These are phyloP conservation scores for Drosophila funebris DNA, from an alignment of 1,140 invertebrate species.

Conservation along the genomic window DNA sequence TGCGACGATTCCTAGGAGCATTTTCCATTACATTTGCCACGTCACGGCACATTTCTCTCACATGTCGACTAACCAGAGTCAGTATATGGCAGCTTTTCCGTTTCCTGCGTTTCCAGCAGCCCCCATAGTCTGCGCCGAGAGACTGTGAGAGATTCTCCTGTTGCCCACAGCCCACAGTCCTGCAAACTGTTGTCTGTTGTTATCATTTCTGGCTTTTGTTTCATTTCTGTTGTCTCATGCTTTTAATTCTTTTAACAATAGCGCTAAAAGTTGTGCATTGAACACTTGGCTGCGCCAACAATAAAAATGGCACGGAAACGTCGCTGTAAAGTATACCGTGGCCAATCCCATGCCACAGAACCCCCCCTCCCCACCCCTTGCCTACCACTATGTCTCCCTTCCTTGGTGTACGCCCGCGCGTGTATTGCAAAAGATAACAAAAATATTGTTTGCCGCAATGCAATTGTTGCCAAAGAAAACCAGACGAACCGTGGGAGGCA, in stretches of 20 bases:
- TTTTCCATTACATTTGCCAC: constrained; percentile 78
- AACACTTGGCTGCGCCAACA: constrained; percentile 76
- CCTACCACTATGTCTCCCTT: too few relatives aligned
- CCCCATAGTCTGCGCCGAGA: not conserved
- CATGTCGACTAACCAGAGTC: constrained; percentile 60
- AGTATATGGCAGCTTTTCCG: constrained; percentile 66
- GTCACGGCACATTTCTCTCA: constrained; percentile 76
- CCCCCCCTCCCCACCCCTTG: not conserved
- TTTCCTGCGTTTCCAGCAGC: constrained; percentile 49
- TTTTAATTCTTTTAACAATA: constrained; percentile 81
- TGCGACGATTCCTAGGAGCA: constrained; percentile 46
- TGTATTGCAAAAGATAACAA: constrained; percentile 71
- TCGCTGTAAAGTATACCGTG: constrained; percentile 66
- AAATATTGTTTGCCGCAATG: constrained; percentile 81
- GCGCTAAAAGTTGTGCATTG: constrained; percentile 81
- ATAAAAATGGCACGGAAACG: constrained; percentile 67
- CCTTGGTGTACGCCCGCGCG: constrained; percentile 1
- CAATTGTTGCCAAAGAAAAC: constrained; percentile 77
- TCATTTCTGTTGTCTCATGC: constrained; percentile 53
- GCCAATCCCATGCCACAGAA: constrained; percentile 22
- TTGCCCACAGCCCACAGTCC: too few relatives aligned
- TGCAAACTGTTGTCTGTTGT: constrained; percentile 29
- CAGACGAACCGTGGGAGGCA: not conserved
- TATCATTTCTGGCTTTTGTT: constrained; percentile 77
- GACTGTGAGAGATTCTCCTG: not conserved